Conservation (phyloP, 92 coral and sea anemone species). For the Parazoanthus atlanticus region DNA sequence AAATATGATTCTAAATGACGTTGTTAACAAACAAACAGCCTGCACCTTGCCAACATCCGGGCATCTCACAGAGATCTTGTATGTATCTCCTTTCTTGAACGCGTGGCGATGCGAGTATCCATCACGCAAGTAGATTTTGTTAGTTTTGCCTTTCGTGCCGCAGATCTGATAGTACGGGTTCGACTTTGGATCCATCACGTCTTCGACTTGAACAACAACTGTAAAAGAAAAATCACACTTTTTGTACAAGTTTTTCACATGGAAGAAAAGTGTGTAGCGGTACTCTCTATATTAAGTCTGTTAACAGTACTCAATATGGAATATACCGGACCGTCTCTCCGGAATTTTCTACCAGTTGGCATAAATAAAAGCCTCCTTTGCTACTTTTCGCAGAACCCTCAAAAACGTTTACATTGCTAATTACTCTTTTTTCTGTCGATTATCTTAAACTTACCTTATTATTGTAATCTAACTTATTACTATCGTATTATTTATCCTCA, state of each 20-base stretch:
- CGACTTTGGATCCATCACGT: constrained; percentile 77
- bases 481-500: too few species aligned
- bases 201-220: constrained; percentile 81
- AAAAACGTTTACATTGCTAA: too few species aligned
- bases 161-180: constrained; percentile 80
- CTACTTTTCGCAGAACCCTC: too few species aligned
- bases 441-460: too few species aligned
- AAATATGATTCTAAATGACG: not conserved
- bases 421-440: too few species aligned
- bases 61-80: constrained; percentile 73
- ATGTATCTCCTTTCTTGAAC: constrained; percentile 77
- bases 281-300: not conserved
- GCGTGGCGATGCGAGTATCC: constrained; percentile 75
- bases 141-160: constrained; percentile 79
- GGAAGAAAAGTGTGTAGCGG: not conserved
- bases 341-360: too few species aligned
- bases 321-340: too few species aligned
- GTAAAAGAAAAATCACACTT: not conserved
- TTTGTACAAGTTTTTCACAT: not conserved
- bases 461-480: too few species aligned
- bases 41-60: constrained; percentile 87
- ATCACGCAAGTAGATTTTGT: constrained; percentile 80
- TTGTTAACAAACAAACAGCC: too few species aligned
- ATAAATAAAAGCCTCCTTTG: too few species aligned
- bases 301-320: too few species aligned